A percentile compares a stretch with the other conserved stretches of the same genome.
phyloP scores from a whole-genome alignment of 2,797 vertebrate genomes.

The Pangasius sanitwongsei region DNA sequence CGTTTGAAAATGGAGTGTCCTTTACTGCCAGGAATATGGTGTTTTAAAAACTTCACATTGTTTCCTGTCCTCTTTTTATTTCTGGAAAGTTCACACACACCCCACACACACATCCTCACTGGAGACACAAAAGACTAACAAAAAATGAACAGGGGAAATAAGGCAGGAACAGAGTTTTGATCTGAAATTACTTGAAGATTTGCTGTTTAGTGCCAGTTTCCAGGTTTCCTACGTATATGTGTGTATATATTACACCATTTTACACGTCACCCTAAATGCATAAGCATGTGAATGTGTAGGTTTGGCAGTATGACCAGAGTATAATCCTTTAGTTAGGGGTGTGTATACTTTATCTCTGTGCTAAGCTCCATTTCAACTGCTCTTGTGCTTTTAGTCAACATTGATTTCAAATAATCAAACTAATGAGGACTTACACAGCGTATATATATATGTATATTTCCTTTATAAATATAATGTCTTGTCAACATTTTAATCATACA shows the following conservation, averaged over 20 bases:
- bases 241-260: not conserved
- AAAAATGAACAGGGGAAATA: not conserved
- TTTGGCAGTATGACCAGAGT: too few relatives aligned
- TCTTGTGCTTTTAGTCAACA: not conserved
- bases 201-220: not conserved
- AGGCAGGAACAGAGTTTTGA: not conserved
- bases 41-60: conserved; percentile 31
- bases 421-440: too few relatives aligned
- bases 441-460: not conserved
- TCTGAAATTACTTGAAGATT: not conserved
- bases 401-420: not conserved
- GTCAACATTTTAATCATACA: not conserved
- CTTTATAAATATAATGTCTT: not conserved
- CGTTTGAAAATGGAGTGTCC: conserved; percentile 21
- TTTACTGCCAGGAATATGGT: conserved; percentile 28
- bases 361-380: not conserved
- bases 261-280: not conserved
- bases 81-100: not conserved
- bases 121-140: not conserved
- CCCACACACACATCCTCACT: conserved; percentile 13
- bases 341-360: not conserved
- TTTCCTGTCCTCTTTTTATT: conserved; percentile 12
- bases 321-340: not conserved
- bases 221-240: not conserved
- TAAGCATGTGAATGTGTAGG: not conserved